Conservation (phyloP, 2,888 invertebrate species). For the Brassicogethes aeneus region DNA sequence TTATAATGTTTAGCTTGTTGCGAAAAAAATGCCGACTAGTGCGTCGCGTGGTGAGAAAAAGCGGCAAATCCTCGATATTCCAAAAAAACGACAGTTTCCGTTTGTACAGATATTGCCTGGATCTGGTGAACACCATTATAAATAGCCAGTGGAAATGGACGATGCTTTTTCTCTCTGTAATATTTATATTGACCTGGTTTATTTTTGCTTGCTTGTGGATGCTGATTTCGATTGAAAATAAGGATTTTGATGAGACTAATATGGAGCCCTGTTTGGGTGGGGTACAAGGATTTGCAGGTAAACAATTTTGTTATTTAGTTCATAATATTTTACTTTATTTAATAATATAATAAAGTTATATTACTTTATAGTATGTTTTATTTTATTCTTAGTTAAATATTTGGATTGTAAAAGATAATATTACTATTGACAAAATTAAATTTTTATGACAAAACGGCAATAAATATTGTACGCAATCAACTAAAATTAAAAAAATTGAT, state of each 20-base stretch:
- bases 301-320: no score
- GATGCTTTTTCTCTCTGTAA: constrained; percentile 50
- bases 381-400: no score
- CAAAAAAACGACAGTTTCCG: constrained; percentile 18
- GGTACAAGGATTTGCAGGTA: constrained; percentile 47
- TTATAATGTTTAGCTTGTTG: constrained; percentile 11
- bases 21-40: constrained; percentile 14
- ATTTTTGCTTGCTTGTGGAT: constrained; percentile 73
- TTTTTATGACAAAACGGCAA: no score
- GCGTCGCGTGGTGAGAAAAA: constrained; percentile 27
- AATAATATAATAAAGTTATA: no score
- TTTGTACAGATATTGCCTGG: constrained; percentile 34
- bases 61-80: constrained; percentile 25
- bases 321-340: no score
- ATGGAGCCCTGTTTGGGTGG: constrained; percentile 40
- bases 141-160: constrained; percentile 69
- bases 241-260: constrained; percentile 60
- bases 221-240: constrained; percentile 63
- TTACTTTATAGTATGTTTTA: no score
- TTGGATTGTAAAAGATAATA: no score
- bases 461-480: no score
- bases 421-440: no score
- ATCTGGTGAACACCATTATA: constrained; percentile 54
- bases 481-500: no score
- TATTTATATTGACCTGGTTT: constrained; percentile 67